Percentiles rank a stretch among this genome's conserved stretches.
Evolutionary conservation across 2,113 vertebrate species (phyloP).

Genomic region (Lamprologus lemairii): DNA sequence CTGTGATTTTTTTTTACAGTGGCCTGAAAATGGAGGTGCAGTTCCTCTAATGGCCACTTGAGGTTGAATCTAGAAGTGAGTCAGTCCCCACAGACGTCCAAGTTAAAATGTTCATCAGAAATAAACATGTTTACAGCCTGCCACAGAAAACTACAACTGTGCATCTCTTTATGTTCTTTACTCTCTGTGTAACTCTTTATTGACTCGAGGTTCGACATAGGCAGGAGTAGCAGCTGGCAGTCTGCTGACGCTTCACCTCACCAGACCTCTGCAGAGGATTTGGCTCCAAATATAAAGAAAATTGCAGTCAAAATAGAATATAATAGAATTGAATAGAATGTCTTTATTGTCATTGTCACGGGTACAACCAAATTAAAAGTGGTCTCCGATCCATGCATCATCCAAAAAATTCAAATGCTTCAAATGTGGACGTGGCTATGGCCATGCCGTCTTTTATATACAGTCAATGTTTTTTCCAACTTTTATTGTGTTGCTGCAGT

Average conservation of each 20-base stretch:
- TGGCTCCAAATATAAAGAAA: neutral
- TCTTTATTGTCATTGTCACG: neutral
- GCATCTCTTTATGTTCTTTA: neutral
- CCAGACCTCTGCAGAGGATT: neutral
- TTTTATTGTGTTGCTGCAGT: neutral
- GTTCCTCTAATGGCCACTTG: neutral
- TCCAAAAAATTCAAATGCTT: neutral
- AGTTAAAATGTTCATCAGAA: neutral
- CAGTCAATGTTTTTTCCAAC: neutral
- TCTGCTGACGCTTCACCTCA: neutral
- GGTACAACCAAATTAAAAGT: neutral
- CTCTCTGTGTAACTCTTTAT: neutral
- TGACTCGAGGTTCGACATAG: neutral
- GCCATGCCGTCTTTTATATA: neutral
- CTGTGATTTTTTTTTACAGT: neutral
- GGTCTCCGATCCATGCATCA: rapidly evolving
- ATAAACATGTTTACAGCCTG: neutral
- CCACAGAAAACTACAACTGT: neutral
- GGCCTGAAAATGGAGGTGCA: neutral
- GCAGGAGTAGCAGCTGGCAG: neutral
- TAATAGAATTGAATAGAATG: neutral
- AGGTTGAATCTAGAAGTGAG: neutral
- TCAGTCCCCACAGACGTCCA: neutral
- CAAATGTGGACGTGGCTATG: neutral
- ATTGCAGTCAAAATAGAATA: neutral